Evolutionary conservation across 2,797 vertebrate genomes (phyloP).

Genomic region (Anguilla anguilla): DNA sequence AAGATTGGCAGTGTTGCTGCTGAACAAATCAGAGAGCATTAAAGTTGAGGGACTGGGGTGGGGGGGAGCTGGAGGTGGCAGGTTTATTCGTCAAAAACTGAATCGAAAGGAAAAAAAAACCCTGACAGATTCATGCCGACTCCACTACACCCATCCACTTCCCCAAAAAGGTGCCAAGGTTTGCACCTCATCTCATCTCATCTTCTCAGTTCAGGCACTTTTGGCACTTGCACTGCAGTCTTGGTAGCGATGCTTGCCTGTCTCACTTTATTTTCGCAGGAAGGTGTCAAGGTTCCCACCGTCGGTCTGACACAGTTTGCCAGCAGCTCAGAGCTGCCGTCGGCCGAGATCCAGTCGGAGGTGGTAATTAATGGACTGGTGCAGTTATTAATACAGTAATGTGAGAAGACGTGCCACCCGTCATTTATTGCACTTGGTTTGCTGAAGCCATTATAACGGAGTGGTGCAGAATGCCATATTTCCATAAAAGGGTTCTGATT

Average conservation of each 20-base stretch:
- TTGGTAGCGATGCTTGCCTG: conserved; percentile 41
- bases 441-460: conserved; percentile 36
- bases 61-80: neutral
- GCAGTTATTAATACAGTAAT: conserved; percentile 63
- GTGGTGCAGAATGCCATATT: conserved; percentile 42
- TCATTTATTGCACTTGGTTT: conserved; percentile 50
- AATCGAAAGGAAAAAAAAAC: neutral
- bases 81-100: conserved; percentile 1
- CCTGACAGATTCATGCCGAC: conserved; percentile 36
- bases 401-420: conserved; percentile 48
- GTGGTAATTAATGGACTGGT: conserved; percentile 64
- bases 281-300: conserved; percentile 59
- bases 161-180: conserved; percentile 50
- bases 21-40: neutral
- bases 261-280: conserved; percentile 60
- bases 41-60: neutral
- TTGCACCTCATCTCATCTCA: conserved; percentile 58
- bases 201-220: conserved; percentile 39
- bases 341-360: conserved; percentile 57
- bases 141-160: conserved; percentile 23
- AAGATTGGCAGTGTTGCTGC: neutral
- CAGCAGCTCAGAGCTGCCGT: conserved; percentile 47
- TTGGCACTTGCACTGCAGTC: conserved; percentile 45
- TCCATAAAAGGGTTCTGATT: conserved; percentile 48
- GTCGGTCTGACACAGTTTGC: conserved; percentile 51